Evolutionary conservation across 2,888 invertebrate genomes (phyloP).

Genomic region (Lissonota sp.): DNA sequence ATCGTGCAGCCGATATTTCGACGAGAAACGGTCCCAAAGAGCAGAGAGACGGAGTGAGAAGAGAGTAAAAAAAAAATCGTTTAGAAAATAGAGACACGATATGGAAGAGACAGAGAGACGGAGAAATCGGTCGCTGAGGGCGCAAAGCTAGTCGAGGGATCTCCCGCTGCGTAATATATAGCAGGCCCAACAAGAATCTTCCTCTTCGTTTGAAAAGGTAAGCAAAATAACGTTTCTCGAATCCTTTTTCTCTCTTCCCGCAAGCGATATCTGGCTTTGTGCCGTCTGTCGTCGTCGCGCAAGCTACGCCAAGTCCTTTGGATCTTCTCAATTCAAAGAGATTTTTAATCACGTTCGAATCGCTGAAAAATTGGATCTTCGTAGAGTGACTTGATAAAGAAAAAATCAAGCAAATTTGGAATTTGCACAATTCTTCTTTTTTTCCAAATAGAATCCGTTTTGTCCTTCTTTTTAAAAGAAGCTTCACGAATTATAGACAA

Average conservation of each 20-base stretch:
- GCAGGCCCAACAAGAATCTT: conserved; percentile 74
- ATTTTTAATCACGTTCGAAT: conserved; percentile 65
- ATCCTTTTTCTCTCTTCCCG: conserved; percentile 38
- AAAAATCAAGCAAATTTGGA: too few species aligned
- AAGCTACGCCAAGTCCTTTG: conserved; percentile 69
- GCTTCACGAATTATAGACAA: too few species aligned
- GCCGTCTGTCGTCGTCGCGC: conserved; percentile 9
- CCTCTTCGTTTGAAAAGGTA: conserved; percentile 78
- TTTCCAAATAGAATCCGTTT: too few species aligned
- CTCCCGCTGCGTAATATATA: conserved; percentile 83
- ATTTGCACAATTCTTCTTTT: too few species aligned
- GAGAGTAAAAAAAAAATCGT: conserved; percentile 43
- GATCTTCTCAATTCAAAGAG: conserved; percentile 55
- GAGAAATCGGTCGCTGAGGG: conserved; percentile 53
- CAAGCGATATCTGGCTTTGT: background rate
- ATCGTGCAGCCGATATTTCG: conserved; percentile 33
- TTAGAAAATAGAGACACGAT: conserved; percentile 57
- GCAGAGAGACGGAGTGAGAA: conserved; percentile 18
- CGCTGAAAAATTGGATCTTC: background rate
- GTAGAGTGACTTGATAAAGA: background rate
- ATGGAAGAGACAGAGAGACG: conserved; percentile 46
- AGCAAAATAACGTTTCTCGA: conserved; percentile 48
- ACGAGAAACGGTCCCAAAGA: conserved; percentile 47
- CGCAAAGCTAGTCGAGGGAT: conserved; percentile 68
- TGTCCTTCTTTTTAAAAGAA: too few species aligned